Conservation (phyloP, 2,888 invertebrate genomes). For the Amphipyra tragopoginis region DNA sequence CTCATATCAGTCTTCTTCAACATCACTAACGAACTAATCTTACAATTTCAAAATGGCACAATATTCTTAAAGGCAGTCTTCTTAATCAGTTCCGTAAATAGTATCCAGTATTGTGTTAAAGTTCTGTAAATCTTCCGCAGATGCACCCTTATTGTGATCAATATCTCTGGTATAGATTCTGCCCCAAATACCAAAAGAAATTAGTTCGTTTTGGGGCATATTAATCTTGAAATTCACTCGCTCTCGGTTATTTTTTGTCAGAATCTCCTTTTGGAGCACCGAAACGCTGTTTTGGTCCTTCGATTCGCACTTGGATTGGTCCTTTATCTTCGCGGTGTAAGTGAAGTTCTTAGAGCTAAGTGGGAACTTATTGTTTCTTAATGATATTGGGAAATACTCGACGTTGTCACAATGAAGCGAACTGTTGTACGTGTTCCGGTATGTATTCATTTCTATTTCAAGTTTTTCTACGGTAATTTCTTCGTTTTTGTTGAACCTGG, state of each 20-base stretch:
- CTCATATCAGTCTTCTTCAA: conserved; percentile 1
- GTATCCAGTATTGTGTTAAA: conserved; percentile 71
- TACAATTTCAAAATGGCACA: conserved; percentile 31
- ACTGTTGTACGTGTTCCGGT: conserved; percentile 71
- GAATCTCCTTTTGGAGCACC: conserved; percentile 40
- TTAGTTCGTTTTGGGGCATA: conserved; percentile 76
- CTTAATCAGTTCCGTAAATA: conserved; percentile 65
- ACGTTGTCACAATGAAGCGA: conserved; percentile 77
- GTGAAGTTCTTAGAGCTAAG: conserved; percentile 76
- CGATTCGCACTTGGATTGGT: conserved; percentile 36
- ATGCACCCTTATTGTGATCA: conserved; percentile 65
- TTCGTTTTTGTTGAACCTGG: conserved; percentile 81
- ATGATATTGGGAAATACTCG: conserved; percentile 86
- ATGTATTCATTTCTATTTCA: conserved; percentile 82
- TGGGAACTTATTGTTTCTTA: conserved; percentile 86
- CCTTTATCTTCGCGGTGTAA: conserved; percentile 12
- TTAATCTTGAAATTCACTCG: conserved; percentile 70
- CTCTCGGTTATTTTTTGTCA: conserved; percentile 48
- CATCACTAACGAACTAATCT: neutral
- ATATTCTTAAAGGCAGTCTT: conserved; percentile 10
- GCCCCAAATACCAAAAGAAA: conserved; percentile 86
- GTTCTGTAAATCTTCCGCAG: conserved; percentile 68
- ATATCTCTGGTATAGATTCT: conserved; percentile 86
- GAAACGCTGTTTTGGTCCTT: conserved; percentile 28
- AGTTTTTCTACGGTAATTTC: conserved; percentile 81